These are phyloP conservation scores for Pangasius macronema DNA, from an alignment of 2,797 vertebrate genomes.

Conservation along the genomic window DNA sequence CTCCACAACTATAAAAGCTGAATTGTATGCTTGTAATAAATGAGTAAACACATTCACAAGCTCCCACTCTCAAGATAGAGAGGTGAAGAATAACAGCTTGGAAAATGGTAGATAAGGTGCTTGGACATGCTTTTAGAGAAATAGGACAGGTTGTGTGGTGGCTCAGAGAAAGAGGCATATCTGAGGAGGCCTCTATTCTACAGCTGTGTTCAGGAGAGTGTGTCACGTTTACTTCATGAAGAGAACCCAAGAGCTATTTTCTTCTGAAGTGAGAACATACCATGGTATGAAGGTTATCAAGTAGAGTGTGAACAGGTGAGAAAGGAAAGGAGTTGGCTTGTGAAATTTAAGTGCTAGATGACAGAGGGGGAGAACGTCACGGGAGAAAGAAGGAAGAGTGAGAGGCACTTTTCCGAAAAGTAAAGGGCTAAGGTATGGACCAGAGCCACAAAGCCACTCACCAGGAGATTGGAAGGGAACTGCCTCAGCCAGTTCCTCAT, in stretches of 20 bases:
- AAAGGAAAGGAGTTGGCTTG: conserved; percentile 51
- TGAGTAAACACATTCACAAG: conserved; percentile 24
- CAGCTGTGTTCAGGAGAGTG: conserved; percentile 18
- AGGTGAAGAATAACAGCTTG: conserved; percentile 20
- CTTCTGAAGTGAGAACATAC: conserved; percentile 16
- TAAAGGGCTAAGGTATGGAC: conserved; percentile 67
- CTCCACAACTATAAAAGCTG: neutral
- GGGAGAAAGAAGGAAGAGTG: conserved; percentile 58
- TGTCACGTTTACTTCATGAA: neutral
- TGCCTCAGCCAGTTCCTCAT: conserved; percentile 84
- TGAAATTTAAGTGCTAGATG: conserved; percentile 45
- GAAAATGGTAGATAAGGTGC: conserved; percentile 17
- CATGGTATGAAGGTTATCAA: conserved; percentile 57
- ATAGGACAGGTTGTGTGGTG: conserved; percentile 1
- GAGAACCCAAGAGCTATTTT: conserved; percentile 25
- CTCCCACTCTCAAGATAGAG: conserved; percentile 3
- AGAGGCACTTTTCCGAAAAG: conserved; percentile 59
- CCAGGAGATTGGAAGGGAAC: conserved; percentile 79
- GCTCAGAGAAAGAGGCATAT: conserved; percentile 10
- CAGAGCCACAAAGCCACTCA: conserved; percentile 75
- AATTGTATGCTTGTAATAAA: conserved; percentile 8
- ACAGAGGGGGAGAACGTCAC: conserved; percentile 39
- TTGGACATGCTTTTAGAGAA: conserved; percentile 33
- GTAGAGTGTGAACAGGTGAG: conserved; percentile 75
- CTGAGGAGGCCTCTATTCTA: conserved; percentile 5